These are phyloP conservation scores for Neogobius melanostomus DNA, from an alignment of 2,113 vertebrate species.

Conservation along the genomic window DNA sequence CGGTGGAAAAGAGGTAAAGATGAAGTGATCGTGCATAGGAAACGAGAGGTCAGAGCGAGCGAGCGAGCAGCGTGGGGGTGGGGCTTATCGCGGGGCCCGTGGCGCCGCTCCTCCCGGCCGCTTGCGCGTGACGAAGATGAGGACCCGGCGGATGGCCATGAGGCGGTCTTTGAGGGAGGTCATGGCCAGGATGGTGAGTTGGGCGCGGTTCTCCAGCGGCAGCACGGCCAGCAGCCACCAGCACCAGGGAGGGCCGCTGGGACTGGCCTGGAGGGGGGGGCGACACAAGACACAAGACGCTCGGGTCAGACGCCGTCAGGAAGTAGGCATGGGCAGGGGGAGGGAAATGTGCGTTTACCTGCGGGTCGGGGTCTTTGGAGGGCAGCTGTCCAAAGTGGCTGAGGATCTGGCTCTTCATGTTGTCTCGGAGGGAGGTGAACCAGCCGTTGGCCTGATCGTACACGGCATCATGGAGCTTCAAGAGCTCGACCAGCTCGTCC, in stretches of 20 bases:
- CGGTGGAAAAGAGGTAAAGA: conserved; percentile 1
- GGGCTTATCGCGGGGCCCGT: neutral
- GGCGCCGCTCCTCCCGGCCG: conserved; percentile 78
- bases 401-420: conserved; percentile 90
- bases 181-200: conserved; percentile 89
- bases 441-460: conserved; percentile 89
- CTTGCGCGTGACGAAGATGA: conserved; percentile 88
- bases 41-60: neutral
- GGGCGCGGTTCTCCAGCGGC: conserved; percentile 86
- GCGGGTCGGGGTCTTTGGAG: conserved; percentile 84
- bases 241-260: conserved; percentile 89
- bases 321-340: neutral
- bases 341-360: conserved; percentile 70
- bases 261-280: conserved; percentile 74
- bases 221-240: conserved; percentile 92
- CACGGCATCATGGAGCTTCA: conserved; percentile 84
- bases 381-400: conserved; percentile 92
- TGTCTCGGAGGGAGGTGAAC: conserved; percentile 91
- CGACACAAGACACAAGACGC: neutral
- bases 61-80: neutral
- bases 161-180: conserved; percentile 88
- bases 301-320: neutral
- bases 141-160: conserved; percentile 82
- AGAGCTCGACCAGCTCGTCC: conserved; percentile 83
- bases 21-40: conserved; percentile 37